Base-by-base conservation (phyloP, 2,113 vertebrate genomes). In the Polypterus senegalus region DNA sequence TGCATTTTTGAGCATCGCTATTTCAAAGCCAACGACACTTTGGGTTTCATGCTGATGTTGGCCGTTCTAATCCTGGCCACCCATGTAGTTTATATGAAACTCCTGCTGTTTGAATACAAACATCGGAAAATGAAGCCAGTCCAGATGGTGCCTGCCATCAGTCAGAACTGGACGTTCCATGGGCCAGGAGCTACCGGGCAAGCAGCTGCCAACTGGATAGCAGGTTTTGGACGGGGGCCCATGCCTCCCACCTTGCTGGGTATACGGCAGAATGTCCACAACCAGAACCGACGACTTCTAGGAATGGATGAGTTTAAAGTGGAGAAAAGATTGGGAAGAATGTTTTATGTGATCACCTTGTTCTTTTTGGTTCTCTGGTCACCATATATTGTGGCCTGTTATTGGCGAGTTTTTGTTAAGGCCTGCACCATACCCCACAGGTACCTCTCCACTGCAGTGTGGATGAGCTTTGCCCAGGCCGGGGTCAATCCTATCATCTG, bases 131-230 rank as follows among this genome's bases (percentile, higher is more conserved):
- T 94, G 91, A 92, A 92, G 78, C 91, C 92, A 1, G 88, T 94
- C 70, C 92, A 95, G 79, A 89, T 93, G 70, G 92, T 95, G 63
- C 92, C 92, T 2, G 92, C 92, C 57, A 93, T 95, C 77, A 95
- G 92, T 80, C 92, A 95, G 77, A 94, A 94, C 83, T 94, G 92
- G 92, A 94, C 92, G 81, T 95, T 95, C 77, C 92, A 95, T 61
- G 92, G 92, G 69, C 92, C 92, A 2, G 92, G 92, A 57, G 92
- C 92, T 74, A 95, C 91, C 0, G 92, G 92, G 65, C 92, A 95
- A 79, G 92, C 92, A 3, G 92, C 92, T 5, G 92, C 92, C 69
- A 95, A 95, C 76, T 95, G 92, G 92, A 94, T 95, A 54, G 91
- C 91, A 3, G 92, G 92, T 67, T 95, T 95, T 63, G 92, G 92